Evolutionary conservation across 2,113 vertebrate species (phyloP).

Genomic region (Mixornis gularis): DNA sequence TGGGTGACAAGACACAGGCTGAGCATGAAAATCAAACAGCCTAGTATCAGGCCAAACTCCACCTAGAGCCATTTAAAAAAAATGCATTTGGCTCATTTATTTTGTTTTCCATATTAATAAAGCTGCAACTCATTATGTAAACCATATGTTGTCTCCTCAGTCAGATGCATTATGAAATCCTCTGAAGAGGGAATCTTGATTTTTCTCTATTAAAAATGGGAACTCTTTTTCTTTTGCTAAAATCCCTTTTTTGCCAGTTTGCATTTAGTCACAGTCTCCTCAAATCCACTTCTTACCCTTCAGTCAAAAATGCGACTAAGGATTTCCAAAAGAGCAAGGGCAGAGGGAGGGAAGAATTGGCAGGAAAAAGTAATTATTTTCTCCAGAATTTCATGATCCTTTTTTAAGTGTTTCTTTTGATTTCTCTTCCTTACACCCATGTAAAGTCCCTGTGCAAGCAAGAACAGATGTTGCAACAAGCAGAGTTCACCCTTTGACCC

Average conservation of each 20-base stretch:
- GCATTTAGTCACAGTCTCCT: not conserved
- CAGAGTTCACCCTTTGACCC: conserved; percentile 37
- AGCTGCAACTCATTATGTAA: not conserved
- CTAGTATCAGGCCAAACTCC: not conserved
- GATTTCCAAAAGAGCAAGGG: not conserved
- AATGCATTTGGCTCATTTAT: not conserved
- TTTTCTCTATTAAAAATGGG: not conserved
- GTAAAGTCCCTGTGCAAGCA: conserved; percentile 54
- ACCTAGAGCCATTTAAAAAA: not conserved
- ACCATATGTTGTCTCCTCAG: not conserved
- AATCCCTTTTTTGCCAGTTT: not conserved
- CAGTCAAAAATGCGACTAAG: conserved; percentile 1
- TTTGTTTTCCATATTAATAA: conserved; percentile 25
- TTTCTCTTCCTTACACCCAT: conserved; percentile 48
- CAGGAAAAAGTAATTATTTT: conserved; percentile 39
- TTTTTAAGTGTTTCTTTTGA: conserved; percentile 51
- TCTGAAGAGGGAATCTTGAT: not conserved
- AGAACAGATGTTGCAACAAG: conserved; percentile 71
- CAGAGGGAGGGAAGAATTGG: not conserved
- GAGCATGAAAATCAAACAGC: not conserved
- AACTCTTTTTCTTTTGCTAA: not conserved
- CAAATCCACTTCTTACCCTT: conserved; percentile 26
- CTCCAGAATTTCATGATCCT: not conserved
- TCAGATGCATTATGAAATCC: not conserved
- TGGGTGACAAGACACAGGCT: not conserved